Evolutionary conservation across 1,140 invertebrate species (phyloP).

Genomic region (Anagrus nilaparvatae): DNA sequence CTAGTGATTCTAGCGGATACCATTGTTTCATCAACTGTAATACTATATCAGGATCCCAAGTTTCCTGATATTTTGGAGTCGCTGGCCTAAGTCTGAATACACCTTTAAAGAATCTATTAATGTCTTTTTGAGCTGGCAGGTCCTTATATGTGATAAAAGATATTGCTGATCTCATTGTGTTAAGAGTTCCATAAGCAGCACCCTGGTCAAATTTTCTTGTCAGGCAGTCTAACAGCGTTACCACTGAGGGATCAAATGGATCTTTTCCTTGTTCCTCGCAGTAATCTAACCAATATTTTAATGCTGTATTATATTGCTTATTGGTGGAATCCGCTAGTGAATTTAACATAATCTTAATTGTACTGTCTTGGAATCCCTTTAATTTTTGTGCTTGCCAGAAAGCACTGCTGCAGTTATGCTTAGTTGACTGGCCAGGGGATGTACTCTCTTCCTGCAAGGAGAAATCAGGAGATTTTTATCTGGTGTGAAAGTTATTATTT

Average conservation of each 20-base stretch:
- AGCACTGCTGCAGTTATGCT: constrained; percentile 6
- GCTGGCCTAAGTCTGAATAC: neutral
- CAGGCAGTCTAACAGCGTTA: neutral
- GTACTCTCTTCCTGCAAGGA: constrained; percentile 4
- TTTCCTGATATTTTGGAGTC: constrained; percentile 1
- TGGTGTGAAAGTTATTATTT: neutral
- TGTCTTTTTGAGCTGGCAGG: neutral
- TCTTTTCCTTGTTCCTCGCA: neutral
- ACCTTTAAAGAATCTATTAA: constrained; percentile 5
- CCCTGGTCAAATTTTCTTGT: neutral
- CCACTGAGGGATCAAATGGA: neutral
- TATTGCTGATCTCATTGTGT: neutral
- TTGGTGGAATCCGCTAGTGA: neutral
- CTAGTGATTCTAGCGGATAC: neutral
- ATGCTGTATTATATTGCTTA: neutral
- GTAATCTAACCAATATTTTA: neutral
- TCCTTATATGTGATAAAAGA: too few species aligned
- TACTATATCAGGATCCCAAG: constrained; percentile 2
- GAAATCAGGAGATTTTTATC: constrained; percentile 9
- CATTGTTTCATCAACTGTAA: neutral
- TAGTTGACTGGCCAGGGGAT: constrained; percentile 3
- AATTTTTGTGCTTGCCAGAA: constrained; percentile 11
- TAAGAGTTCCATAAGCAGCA: constrained; percentile 4
- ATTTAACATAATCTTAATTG: neutral
- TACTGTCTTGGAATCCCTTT: neutral